Evolutionary conservation across 2,888 invertebrate species (phyloP).

Genomic region (Drosophila mimetica): DNA sequence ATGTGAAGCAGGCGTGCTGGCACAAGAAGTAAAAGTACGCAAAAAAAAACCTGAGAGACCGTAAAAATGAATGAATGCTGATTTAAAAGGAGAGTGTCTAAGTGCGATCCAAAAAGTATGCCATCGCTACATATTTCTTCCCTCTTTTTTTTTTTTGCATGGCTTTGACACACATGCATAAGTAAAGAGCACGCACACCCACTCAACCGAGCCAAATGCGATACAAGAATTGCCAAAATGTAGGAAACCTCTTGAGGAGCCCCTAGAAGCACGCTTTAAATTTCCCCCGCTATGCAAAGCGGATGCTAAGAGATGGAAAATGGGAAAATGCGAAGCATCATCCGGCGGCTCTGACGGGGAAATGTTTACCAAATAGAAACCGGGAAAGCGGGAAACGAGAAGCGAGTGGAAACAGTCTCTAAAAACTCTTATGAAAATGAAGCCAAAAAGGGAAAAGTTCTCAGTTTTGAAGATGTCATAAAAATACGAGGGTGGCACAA

Average conservation of each 20-base stretch:
- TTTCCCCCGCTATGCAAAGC: slow-evolving; percentile 32
- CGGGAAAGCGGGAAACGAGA: slow-evolving; percentile 7
- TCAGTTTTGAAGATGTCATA: slow-evolving; percentile 2
- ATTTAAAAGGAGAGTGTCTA: slow-evolving; percentile 35
- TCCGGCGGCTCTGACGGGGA: slow-evolving; percentile 8
- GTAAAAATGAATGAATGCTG: slow-evolving; percentile 52
- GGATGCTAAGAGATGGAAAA: slow-evolving; percentile 31
- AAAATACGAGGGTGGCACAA: neutral
- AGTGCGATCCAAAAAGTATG: slow-evolving; percentile 45
- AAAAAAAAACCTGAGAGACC: slow-evolving; percentile 22
- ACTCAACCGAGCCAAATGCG: slow-evolving; percentile 22
- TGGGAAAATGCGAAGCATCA: slow-evolving; percentile 28
- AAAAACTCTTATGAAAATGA: slow-evolving; percentile 22
- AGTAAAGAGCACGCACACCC: slow-evolving; percentile 25
- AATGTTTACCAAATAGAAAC: slow-evolving; percentile 25
- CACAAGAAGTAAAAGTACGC: neutral
- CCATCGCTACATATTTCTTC: slow-evolving; percentile 16
- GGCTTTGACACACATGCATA: slow-evolving; percentile 71
- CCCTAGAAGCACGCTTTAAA: slow-evolving; percentile 43
- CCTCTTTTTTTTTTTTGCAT: slow-evolving; percentile 33
- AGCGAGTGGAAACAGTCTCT: slow-evolving; percentile 12
- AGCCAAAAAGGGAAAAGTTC: slow-evolving; percentile 18
- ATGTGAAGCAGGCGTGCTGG: slow-evolving; percentile 45
- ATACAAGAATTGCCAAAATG: slow-evolving; percentile 48
- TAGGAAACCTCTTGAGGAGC: slow-evolving; percentile 31